Evolutionary conservation across 2,888 invertebrate species (phyloP).

Genomic region (Dioctria linearis): DNA sequence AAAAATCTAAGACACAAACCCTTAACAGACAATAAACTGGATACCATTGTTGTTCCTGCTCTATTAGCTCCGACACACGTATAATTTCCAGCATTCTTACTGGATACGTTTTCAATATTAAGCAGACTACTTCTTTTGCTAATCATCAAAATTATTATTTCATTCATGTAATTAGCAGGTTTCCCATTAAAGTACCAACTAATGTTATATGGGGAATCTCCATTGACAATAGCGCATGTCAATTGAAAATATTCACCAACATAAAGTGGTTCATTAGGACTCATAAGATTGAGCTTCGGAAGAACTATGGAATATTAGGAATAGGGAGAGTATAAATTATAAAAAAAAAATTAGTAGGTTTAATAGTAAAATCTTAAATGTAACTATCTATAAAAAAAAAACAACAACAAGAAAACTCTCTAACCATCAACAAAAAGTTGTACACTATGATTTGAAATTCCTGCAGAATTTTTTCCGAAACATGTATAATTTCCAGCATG

Average conservation of each 20-base stretch:
- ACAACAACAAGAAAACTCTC: conserved; percentile 28
- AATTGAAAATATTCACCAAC: conserved; percentile 77
- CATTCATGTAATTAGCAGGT: conserved; percentile 64
- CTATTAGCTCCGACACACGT: conserved; percentile 80
- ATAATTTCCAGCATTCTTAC: conserved; percentile 81
- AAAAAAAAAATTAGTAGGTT: background rate
- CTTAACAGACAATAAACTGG: conserved; percentile 67
- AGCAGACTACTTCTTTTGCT: conserved; percentile 77
- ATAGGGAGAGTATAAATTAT: conserved; percentile 4
- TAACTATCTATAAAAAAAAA: background rate
- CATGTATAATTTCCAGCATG: conserved; percentile 84
- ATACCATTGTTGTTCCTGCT: conserved; percentile 72
- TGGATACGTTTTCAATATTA: conserved; percentile 76
- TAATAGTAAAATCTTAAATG: background rate
- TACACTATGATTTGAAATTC: conserved; percentile 77
- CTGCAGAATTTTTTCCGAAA: conserved; percentile 75
- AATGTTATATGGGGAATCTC: conserved; percentile 85
- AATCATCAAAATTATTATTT: conserved; percentile 69
- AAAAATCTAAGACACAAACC: conserved; percentile 64
- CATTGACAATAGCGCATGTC: conserved; percentile 79
- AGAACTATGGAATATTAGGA: no score
- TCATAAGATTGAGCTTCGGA: conserved; percentile 76
- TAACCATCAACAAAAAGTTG: conserved; percentile 80
- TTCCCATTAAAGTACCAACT: conserved; percentile 80
- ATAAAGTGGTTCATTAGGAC: conserved; percentile 77